Conservation (phyloP, 2,888 invertebrate genomes). For the Pandemis corylana region DNA sequence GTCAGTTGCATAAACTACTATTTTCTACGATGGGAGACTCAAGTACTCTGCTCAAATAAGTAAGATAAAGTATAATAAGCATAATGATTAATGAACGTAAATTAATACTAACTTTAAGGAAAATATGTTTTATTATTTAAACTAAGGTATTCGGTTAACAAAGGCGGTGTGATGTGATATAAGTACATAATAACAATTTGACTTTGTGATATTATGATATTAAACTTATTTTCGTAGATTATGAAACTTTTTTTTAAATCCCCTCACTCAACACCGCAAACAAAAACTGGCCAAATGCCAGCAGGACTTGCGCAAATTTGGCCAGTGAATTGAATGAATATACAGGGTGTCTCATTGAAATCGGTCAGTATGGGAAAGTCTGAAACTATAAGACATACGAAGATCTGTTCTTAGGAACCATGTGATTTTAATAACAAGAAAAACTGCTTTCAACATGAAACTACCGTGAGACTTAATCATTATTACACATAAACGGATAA, state of each 20-base stretch:
- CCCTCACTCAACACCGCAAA: no score
- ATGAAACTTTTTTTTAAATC: neutral
- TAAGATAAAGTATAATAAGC: neutral
- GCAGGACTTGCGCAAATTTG: no score
- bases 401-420: no score
- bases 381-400: no score
- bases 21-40: neutral
- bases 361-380: no score
- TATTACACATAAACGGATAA: no score
- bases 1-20: neutral
- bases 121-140: neutral
- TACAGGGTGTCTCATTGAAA: no score
- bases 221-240: slow-evolving; percentile 18
- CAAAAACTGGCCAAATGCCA: no score
- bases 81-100: neutral
- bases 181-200: neutral
- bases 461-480: no score
- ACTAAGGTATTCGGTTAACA: neutral
- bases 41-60: neutral
- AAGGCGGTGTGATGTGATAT: neutral
- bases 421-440: no score
- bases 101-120: neutral
- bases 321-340: no score
- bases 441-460: no score
- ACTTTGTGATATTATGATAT: slow-evolving; percentile 20